Base-by-base conservation (phyloP, 1,140 invertebrate species). In the Drosophila pallidifrons region DNA sequence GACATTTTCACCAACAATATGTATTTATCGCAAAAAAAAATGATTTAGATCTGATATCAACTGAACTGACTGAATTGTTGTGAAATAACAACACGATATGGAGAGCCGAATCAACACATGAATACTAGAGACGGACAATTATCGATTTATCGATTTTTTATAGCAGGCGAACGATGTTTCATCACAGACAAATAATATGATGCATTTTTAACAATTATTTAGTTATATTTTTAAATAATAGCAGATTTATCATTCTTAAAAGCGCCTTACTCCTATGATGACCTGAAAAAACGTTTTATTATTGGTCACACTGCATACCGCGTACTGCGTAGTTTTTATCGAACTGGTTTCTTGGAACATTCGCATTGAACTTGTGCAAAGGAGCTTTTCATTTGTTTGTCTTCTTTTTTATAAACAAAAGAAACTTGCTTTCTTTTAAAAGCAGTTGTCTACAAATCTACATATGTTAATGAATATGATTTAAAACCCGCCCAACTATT, bases 61-160 rank as follows among this genome's bases (percentile, higher is more conserved):
- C 35, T 38, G 8, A 45, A 47, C 45, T 5, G 25, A 63, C 45
- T 3, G 25, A 63, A 46, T 45, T 74, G 74, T 88, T 89, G 86
- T 88, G 85, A 88, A 88, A 83, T 88, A 20, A 16, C 11, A 58
- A 47, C 49, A 66, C 52, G 60, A 65, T 20, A 51, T 41, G 55
- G 20, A 25, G 20, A 35, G 38, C 35, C 32, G 70, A 75, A 57
- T 59, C 15, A 68, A 46, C 43, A 25, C 45, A 10, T 30, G 45
- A 25, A 1, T 16, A 10, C 35, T 38, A 38, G 35, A 38, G 35
- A 10, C 1, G 35, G 35, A 0, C 7, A 38, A 38, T 3, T 38
- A 10, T 38, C 10, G 30, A 32, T 6, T 1, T 38, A 38, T 38
- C 35, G 35, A 38, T 38, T 10, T 38, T 11, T 38, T 38, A 10